These are phyloP conservation scores for Auanema sp. DNA, from an alignment of 2,888 invertebrate species.

Conservation along the genomic window DNA sequence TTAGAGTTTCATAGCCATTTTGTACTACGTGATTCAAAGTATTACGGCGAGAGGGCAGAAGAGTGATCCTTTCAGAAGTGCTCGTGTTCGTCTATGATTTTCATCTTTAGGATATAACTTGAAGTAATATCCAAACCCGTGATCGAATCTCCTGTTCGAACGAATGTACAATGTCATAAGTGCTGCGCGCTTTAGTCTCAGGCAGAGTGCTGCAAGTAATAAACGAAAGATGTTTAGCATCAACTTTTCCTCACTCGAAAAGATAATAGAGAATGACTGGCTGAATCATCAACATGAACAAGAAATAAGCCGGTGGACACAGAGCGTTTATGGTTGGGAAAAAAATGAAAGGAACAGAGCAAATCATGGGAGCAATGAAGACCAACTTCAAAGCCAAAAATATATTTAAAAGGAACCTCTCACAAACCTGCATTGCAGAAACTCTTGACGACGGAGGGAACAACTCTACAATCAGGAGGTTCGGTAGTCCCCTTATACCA, in stretches of 20 bases:
- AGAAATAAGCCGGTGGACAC: conserved; percentile 30
- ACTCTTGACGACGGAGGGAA: conserved; percentile 37
- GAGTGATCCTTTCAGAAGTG: too few species aligned
- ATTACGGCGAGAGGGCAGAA: too few species aligned
- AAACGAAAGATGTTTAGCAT: too few species aligned
- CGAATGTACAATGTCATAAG: conserved; percentile 36
- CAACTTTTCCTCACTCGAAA: conserved; percentile 6
- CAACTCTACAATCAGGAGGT: conserved; percentile 29
- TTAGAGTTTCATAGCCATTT: too few species aligned
- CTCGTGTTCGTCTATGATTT: too few species aligned
- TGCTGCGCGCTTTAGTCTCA: conserved; percentile 30
- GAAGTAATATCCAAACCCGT: conserved; percentile 18
- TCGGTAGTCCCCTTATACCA: conserved; percentile 22
- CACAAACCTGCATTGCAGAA: conserved; percentile 35
- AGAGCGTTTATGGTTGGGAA: conserved; percentile 30
- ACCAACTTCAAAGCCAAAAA: conserved; percentile 19
- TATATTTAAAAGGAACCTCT: too few species aligned
- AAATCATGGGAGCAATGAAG: conserved; percentile 17
- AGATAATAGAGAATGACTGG: conserved; percentile 14
- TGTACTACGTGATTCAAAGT: too few species aligned
- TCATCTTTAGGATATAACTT: too few species aligned
- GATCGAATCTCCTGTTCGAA: conserved; percentile 35
- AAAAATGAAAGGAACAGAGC: conserved; percentile 18
- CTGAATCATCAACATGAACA: conserved; percentile 22
- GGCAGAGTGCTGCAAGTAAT: conserved; percentile 35